These are phyloP conservation scores for Parauchenoglanis ngamensis DNA, from an alignment of 2,797 vertebrate genomes.

Conservation along the genomic window DNA sequence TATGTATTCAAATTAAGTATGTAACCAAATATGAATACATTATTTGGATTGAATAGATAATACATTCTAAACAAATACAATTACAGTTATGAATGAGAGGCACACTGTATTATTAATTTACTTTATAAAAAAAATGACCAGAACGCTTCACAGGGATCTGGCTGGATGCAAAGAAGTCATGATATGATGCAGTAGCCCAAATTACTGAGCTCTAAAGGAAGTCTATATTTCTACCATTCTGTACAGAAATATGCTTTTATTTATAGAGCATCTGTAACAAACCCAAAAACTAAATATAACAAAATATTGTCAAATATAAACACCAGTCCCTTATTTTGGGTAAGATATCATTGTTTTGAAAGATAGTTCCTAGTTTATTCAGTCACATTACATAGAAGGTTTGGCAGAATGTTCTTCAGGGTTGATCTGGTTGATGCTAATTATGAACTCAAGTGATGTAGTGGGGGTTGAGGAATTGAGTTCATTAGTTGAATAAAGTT, in stretches of 20 bases:
- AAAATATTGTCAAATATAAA: neutral
- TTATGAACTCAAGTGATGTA: neutral
- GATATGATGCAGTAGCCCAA: neutral
- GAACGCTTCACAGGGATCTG: neutral
- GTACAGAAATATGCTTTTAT: neutral
- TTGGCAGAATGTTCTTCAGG: neutral
- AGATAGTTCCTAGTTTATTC: neutral
- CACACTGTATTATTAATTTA: neutral
- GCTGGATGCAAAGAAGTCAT: neutral
- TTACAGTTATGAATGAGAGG: neutral
- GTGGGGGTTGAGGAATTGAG: neutral
- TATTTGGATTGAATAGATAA: neutral
- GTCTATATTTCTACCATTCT: neutral
- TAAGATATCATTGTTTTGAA: neutral
- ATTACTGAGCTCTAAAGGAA: neutral
- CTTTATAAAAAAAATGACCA: neutral
- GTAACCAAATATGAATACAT: neutral
- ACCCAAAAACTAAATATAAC: neutral
- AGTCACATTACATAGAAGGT: no score
- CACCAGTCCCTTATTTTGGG: neutral
- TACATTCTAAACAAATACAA: neutral
- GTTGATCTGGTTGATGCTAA: neutral
- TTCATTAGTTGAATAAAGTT: neutral
- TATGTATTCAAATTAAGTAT: neutral
- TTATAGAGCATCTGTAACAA: neutral